Base-by-base conservation (phyloP, 2,888 invertebrate species). In the Ganaspis brasiliensis region DNA sequence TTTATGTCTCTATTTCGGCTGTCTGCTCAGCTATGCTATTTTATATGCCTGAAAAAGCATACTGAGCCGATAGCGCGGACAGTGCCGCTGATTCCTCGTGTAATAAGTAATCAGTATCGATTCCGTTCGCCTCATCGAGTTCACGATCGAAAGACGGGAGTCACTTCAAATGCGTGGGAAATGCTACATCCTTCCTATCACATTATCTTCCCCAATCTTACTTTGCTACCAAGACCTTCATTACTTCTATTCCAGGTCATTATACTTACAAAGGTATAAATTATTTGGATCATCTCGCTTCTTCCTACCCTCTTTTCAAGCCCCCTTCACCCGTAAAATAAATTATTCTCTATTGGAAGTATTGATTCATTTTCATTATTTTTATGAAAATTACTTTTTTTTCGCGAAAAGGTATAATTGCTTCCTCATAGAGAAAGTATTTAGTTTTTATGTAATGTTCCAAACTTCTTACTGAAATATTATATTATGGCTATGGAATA, bases 41-140 rank as follows among this genome's bases (percentile, higher is more conserved):
- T 31, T 59, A 24, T 26, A 31, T n/a, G 57, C 57, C 57, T n/a
- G 57, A 59, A 59, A 26, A 59, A 59, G 31, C n/a, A 26, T 59
- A 59, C 26, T 59, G 31, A 59, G 57, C n/a, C 24, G 63, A 40
- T 40, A 19, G 40, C 14, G n/a, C 40, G 24, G 40, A 40, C 63
- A 67, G 31, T 26, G 24, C 56, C 56, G 56, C 21, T 24, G 56
- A 59, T 31, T 59, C 24, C 21, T 21, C 57, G 31, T 26, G 57
- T 59, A 59, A 59, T 59, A 67, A 67, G 63, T 67, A 67, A 67
- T 67, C 63, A 67, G 40, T 67, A 67, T 67, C 63, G 63, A 67
- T 67, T 67, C 40, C 40, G 45, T 67, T 67, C 45, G 40, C 21
- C 40, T 67, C 63, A 67, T 67, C 63, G 40, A 40, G 40, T 67